A percentile compares a stretch with the other conserved stretches of the same genome.
Conservation (phyloP, 2,888 invertebrate genomes). For the Phrixothrix hirtus region DNA sequence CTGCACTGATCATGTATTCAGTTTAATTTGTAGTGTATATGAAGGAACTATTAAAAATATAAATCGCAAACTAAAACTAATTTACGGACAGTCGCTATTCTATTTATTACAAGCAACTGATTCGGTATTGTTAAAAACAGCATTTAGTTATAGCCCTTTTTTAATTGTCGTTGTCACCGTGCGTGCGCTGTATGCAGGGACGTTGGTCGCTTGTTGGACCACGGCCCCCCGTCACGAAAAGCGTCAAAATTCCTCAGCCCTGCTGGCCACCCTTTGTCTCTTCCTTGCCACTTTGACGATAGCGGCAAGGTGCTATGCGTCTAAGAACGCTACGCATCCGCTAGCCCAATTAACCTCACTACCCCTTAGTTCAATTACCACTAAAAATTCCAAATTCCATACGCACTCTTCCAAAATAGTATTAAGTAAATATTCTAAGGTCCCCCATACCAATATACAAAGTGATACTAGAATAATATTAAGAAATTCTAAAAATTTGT, state of each 20-base stretch:
- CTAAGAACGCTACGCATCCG: slow-evolving; percentile 40
- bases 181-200: slow-evolving; percentile 50
- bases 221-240: slow-evolving; percentile 47
- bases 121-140: neutral
- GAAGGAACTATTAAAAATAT: neutral
- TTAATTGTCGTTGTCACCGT: slow-evolving; percentile 42
- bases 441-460: slow-evolving; percentile 42
- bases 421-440: slow-evolving; percentile 46
- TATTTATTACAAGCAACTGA: neutral
- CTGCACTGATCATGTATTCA: no score
- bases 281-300: slow-evolving; percentile 58
- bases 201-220: slow-evolving; percentile 50
- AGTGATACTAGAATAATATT: slow-evolving; percentile 50
- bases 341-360: slow-evolving; percentile 42
- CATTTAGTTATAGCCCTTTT: slow-evolving; percentile 15
- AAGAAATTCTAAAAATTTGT: slow-evolving; percentile 41
- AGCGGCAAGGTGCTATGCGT: slow-evolving; percentile 67
- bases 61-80: slow-evolving; percentile 6
- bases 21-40: neutral
- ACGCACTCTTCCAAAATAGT: slow-evolving; percentile 49
- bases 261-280: slow-evolving; percentile 48
- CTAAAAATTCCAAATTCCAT: slow-evolving; percentile 46
- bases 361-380: slow-evolving; percentile 31
- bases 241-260: slow-evolving; percentile 43
- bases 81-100: slow-evolving; percentile 4